phyloP scores from a whole-genome alignment of 2,797 vertebrate genomes.

The Xyrichtys novacula region DNA sequence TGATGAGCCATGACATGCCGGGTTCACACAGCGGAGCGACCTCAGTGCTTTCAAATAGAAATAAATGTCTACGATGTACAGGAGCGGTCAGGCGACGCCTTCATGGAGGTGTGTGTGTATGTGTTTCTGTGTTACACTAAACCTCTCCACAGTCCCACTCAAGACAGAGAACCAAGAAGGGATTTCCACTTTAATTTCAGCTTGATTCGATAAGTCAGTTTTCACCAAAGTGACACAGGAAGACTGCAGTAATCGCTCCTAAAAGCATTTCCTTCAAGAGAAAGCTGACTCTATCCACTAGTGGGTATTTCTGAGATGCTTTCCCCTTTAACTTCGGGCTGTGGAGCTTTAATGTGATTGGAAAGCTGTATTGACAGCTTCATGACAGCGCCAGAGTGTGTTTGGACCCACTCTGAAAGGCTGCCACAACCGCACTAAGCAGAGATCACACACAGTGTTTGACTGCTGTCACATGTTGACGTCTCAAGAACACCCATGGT shows the following conservation, averaged over 20 bases:
- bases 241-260: background rate
- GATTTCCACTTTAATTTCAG: conserved; percentile 33
- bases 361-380: conserved; percentile 33
- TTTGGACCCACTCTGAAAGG: conserved; percentile 27
- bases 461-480: conserved; percentile 52
- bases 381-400: background rate
- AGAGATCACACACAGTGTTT: conserved; percentile 33
- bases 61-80: conserved; percentile 36
- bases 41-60: conserved; percentile 37
- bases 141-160: background rate
- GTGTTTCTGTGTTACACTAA: background rate
- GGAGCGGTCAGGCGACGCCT: background rate
- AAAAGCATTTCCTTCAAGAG: conserved; percentile 23
- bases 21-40: conserved; percentile 5
- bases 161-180: background rate
- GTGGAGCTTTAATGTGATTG: conserved; percentile 15
- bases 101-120: conserved; percentile 16
- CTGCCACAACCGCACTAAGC: conserved; percentile 14
- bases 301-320: background rate
- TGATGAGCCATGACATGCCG: conserved; percentile 9
- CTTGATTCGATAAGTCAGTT: conserved; percentile 24
- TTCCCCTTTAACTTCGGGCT: conserved; percentile 9
- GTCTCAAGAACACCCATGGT: conserved; percentile 47
- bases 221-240: conserved; percentile 8
- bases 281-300: background rate